Evolutionary conservation across 1,140 invertebrate genomes (phyloP).

Genomic region (Chironomus tepperi): DNA sequence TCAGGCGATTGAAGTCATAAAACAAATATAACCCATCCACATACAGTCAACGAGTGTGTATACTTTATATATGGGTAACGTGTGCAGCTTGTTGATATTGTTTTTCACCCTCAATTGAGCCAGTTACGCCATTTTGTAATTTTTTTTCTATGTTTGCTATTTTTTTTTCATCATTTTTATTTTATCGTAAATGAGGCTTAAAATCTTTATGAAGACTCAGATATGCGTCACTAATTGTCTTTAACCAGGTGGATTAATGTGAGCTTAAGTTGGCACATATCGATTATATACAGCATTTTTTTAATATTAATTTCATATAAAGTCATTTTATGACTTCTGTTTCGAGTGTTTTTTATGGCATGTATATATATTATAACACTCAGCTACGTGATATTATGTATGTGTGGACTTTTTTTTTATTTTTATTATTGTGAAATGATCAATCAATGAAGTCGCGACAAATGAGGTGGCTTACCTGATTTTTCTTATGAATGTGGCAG

Average conservation of each 20-base stretch:
- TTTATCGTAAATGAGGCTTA: not conserved
- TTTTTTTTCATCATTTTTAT: not conserved
- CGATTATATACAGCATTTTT: too few species aligned
- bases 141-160: too few species aligned
- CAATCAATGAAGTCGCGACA: not conserved
- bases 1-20: not conserved
- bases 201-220: not conserved
- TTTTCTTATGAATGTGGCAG: too few species aligned
- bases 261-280: too few species aligned
- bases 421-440: slow-evolving; percentile 19
- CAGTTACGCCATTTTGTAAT: not conserved
- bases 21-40: not conserved
- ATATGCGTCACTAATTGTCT: not conserved
- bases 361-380: not conserved
- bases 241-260: too few species aligned
- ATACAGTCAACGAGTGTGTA: not conserved
- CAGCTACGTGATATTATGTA: too few species aligned
- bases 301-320: too few species aligned
- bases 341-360: slow-evolving; percentile 18
- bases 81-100: not conserved
- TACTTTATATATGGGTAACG: not conserved
- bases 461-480: too few species aligned
- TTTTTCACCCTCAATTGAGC: not conserved
- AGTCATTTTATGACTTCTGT: not conserved
- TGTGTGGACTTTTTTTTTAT: too few species aligned